Percentiles rank a stretch among this genome's conserved stretches.
Conservation (phyloP, 2,888 invertebrate genomes). For the Hipparchia sbordonii region DNA sequence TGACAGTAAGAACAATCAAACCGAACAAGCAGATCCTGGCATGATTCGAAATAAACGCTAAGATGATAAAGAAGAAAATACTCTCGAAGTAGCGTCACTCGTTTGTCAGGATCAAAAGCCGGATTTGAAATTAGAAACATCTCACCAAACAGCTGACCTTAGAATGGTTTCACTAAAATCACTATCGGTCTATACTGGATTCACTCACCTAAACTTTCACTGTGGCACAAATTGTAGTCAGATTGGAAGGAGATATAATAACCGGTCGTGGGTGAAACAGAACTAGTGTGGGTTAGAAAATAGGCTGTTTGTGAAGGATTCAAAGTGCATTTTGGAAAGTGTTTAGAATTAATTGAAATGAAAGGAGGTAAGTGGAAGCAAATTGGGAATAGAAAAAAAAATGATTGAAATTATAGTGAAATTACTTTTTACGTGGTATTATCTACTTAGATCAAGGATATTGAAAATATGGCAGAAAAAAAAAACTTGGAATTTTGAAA, state of each 20-base stretch:
- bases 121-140: neutral
- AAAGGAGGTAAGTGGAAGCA: conserved; percentile 2
- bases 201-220: conserved; percentile 30
- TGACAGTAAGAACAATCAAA: neutral
- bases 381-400: neutral
- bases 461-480: too few relatives aligned
- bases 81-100: neutral
- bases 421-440: neutral
- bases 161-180: conserved; percentile 17
- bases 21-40: neutral
- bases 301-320: neutral
- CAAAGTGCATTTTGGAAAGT: conserved; percentile 6
- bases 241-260: conserved; percentile 22
- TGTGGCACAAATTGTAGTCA: conserved; percentile 23
- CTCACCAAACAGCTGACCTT: conserved; percentile 13
- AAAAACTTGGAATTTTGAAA: too few relatives aligned
- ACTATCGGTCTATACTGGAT: conserved; percentile 21
- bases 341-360: neutral
- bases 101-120: neutral
- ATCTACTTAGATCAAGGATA: too few relatives aligned
- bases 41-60: neutral
- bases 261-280: conserved; percentile 25
- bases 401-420: neutral
- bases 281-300: conserved; percentile 9
- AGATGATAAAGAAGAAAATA: neutral